Conservation (phyloP, 1,140 invertebrate genomes). For the Meloidogyne exigua region DNA sequence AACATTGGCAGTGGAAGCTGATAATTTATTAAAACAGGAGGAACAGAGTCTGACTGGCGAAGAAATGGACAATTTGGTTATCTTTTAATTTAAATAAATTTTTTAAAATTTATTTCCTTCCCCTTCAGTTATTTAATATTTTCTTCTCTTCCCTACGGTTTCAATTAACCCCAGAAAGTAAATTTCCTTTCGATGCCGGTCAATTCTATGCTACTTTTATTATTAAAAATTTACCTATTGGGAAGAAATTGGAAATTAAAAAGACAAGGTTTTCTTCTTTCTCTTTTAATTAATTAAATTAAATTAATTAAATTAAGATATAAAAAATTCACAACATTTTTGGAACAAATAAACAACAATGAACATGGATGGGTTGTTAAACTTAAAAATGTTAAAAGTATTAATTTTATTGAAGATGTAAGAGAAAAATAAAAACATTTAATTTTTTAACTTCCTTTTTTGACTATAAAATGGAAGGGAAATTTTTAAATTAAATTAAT, state of each 20-base stretch:
- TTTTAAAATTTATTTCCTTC: background rate
- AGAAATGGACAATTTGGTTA: constrained; percentile 31
- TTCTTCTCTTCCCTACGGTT: constrained; percentile 39
- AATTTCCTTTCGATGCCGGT: constrained; percentile 48
- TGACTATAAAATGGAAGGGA: no score
- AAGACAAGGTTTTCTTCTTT: constrained; percentile 32
- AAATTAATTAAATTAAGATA: constrained; percentile 13
- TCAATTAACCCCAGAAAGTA: constrained; percentile 6
- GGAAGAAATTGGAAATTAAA: constrained; percentile 40
- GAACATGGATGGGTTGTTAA: constrained; percentile 39
- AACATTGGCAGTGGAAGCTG: background rate
- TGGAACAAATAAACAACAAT: constrained; percentile 35
- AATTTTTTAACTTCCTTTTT: no score
- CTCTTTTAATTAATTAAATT: background rate
- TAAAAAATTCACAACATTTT: constrained; percentile 48
- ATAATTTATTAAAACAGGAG: background rate
- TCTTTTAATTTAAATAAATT: background rate
- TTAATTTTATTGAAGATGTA: constrained; percentile 46
- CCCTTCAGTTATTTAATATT: constrained; percentile 25
- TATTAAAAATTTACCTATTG: constrained; percentile 38
- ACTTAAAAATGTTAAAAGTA: constrained; percentile 42
- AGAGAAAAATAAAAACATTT: no score
- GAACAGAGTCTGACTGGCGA: background rate
- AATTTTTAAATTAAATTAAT: background rate
- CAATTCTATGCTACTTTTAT: constrained; percentile 48